Conservation (phyloP, 2,113 vertebrate species). For the Sula dactylatra region DNA sequence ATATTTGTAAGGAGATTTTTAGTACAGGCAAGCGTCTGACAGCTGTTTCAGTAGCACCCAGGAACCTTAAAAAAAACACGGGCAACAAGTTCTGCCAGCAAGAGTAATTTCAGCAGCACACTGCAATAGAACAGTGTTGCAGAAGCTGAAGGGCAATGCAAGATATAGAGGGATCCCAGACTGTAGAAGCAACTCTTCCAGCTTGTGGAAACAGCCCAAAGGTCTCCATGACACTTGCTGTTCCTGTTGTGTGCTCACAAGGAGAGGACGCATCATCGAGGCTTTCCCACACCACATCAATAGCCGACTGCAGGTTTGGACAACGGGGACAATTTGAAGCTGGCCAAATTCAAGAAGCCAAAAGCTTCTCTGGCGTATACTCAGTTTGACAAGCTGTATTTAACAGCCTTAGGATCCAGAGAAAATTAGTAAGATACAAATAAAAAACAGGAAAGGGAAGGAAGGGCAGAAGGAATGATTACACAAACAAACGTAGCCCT, state of each 20-base stretch:
- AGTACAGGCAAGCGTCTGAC: background rate
- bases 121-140: background rate
- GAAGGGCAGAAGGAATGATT: background rate
- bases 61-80: background rate
- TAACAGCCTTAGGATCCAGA: background rate
- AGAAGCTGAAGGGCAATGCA: background rate
- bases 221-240: background rate
- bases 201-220: background rate
- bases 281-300: background rate
- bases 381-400: background rate
- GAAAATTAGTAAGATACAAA: background rate
- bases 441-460: background rate
- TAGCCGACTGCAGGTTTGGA: background rate
- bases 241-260: background rate
- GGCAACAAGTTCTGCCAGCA: background rate
- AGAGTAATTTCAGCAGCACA: background rate
- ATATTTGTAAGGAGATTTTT: slow-evolving; percentile 21
- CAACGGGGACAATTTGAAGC: background rate
- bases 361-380: background rate
- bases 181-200: background rate
- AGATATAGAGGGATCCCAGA: background rate
- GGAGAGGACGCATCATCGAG: background rate
- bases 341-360: background rate
- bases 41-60: background rate
- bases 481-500: background rate